Evolutionary conservation across 2,113 vertebrate species (phyloP).

Genomic region (Centropus unirufus): DNA sequence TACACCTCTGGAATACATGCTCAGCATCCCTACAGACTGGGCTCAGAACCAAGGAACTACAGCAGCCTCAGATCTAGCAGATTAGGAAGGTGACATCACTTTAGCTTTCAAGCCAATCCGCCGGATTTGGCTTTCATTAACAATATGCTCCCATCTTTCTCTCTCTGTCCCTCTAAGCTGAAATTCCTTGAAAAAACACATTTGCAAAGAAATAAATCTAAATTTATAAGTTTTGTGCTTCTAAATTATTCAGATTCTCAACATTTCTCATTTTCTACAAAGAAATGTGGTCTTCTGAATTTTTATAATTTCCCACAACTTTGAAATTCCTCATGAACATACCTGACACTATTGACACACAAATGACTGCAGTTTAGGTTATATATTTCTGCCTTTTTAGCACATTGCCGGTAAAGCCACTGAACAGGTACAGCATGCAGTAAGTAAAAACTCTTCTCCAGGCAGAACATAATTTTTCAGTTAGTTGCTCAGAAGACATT

Average conservation of each 20-base stretch:
- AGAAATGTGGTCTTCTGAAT: not conserved
- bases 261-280: not conserved
- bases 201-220: not conserved
- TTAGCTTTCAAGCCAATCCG: not conserved
- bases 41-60: not conserved
- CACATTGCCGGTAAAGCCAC: not conserved
- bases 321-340: fast-evolving
- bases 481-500: not conserved
- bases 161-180: not conserved
- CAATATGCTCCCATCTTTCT: not conserved
- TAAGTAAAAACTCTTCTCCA: not conserved
- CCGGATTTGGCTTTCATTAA: not conserved
- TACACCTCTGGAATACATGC: not conserved
- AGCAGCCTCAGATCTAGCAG: not conserved
- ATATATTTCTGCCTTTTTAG: not conserved
- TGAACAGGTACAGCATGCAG: not conserved
- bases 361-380: not conserved
- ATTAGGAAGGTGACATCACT: not conserved
- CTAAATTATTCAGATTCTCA: not conserved
- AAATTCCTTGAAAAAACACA: not conserved
- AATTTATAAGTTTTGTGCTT: not conserved
- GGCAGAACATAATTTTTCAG: not conserved
- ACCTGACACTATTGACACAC: fast-evolving
- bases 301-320: not conserved
- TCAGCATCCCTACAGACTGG: not conserved